Evolutionary conservation across 2,888 invertebrate genomes (phyloP).

Genomic region (Euclidia mi): DNA sequence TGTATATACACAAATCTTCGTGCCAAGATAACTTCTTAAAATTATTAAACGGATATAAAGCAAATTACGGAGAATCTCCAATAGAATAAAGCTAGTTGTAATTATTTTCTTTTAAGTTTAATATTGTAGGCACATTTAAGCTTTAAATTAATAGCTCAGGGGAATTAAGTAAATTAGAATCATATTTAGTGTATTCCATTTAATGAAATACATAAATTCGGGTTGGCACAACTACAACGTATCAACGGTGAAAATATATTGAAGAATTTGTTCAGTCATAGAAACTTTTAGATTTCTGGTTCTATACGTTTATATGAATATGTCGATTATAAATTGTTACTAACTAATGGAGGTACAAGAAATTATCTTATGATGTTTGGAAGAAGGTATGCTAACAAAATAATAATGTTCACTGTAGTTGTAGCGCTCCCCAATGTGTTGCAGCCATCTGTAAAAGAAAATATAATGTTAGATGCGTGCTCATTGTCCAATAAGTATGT

Average conservation of each 20-base stretch:
- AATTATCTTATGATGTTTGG: slow-evolving; percentile 63
- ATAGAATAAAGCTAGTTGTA: slow-evolving; percentile 14
- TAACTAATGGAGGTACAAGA: slow-evolving; percentile 48
- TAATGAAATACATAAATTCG: slow-evolving; percentile 89
- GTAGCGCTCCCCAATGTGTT: slow-evolving; percentile 37
- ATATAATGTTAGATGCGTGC: slow-evolving; percentile 26
- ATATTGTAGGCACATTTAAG: slow-evolving; percentile 26
- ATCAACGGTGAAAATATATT: slow-evolving; percentile 81
- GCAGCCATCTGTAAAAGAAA: slow-evolving; percentile 55
- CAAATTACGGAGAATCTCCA: slow-evolving; percentile 17
- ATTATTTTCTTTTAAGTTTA: slow-evolving; percentile 28
- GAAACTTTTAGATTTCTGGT: slow-evolving; percentile 61
- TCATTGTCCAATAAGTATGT: too few relatives aligned
- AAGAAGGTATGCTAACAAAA: slow-evolving; percentile 55
- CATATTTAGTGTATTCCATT: slow-evolving; percentile 76
- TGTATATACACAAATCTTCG: slow-evolving; percentile 45
- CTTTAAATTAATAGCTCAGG: slow-evolving; percentile 32
- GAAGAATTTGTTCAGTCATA: slow-evolving; percentile 77
- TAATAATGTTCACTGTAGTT: slow-evolving; percentile 44
- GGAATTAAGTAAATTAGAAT: slow-evolving; percentile 52
- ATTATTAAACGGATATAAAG: slow-evolving; percentile 37
- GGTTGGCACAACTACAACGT: slow-evolving; percentile 88
- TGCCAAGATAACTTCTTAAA: slow-evolving; percentile 43
- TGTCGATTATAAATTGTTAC: slow-evolving; percentile 54
- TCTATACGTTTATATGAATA: slow-evolving; percentile 55